A percentile compares a stretch with the other conserved stretches of the same genome.
These are phyloP conservation scores for Cephus cinctus DNA, from an alignment of 1,140 invertebrate species.

Conservation along the genomic window DNA sequence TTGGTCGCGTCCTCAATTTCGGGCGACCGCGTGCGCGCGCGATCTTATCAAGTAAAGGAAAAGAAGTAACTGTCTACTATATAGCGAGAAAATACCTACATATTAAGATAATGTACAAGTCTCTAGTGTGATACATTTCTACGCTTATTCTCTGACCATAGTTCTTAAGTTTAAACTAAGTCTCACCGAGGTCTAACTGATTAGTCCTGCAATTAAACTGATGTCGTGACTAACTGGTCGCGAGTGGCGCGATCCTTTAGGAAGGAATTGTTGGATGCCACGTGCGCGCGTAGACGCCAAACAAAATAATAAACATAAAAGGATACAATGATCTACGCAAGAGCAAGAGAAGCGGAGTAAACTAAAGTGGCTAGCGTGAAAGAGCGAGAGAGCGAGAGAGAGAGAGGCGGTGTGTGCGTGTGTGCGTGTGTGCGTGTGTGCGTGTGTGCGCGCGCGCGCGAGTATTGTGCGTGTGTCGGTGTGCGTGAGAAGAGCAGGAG, in stretches of 20 bases:
- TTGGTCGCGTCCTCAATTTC: no score
- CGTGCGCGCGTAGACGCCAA: constrained; percentile 11
- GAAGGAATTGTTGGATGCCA: neutral
- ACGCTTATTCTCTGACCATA: constrained; percentile 46
- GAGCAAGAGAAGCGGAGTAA: constrained; percentile 1
- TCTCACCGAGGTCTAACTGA: constrained; percentile 28
- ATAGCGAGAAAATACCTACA: constrained; percentile 33
- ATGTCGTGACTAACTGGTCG: neutral
- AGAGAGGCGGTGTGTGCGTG: constrained; percentile 1
- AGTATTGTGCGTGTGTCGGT: constrained; percentile 10
- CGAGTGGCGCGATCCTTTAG: neutral
- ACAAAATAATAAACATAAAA: constrained; percentile 22
- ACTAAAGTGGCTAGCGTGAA: neutral
- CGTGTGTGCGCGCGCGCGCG: neutral
- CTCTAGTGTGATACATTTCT: constrained; percentile 48
- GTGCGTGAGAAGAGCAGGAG: neutral
- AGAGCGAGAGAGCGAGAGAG: constrained; percentile 6
- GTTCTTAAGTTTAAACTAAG: constrained; percentile 38
- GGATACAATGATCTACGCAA: no score
- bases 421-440: neutral
- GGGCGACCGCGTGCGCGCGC: no score
- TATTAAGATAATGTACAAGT: constrained; percentile 47
- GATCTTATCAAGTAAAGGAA: no score
- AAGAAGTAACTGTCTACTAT: no score
- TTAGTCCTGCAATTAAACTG: constrained; percentile 17